Base-by-base conservation (phyloP, 2,888 invertebrate genomes). In the Creontiades dilutus region DNA sequence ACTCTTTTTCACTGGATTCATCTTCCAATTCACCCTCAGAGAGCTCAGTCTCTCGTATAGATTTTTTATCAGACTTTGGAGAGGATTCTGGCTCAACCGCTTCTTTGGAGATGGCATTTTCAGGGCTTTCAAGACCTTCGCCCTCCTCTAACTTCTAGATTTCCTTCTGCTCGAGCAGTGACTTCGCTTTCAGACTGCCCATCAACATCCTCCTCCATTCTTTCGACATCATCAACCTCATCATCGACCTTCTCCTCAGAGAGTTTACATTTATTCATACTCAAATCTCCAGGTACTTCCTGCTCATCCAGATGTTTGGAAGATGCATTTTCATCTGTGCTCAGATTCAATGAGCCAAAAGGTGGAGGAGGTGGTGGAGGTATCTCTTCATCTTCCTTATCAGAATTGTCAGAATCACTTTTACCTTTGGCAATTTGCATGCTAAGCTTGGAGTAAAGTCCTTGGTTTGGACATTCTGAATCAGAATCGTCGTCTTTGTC, bases 391-490 rank as follows among this genome's bases (percentile, higher is more conserved):
- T 86, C 86, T 37, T 88, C 88, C 14, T 37, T 37, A 37, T 85
- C 85, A 12, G 80, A 80, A 55, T 57, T 81, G 7, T 90, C 89
- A 48, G 89, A 86, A 28, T 90, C 90, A 82, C 93, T 94, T 0
- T 94, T 94, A 82, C 94, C 94, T 92, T 95, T 94, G 0, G 96
- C 96, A 86, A 96, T 95, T 92, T 96, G 96, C 92, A 97, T 96
- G 90, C 97, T 97, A 92, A 96, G 95, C 12, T 96, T 96, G 0
- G 97, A 97, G 93, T 97, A 97, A 91, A 97, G 96, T 14, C 96
- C 96, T 93, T 97, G 97, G 93, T 97, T 97, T 5, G 97, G 97
- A 93, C 97, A 97, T 91, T 95, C 94, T 0, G 94, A 94, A 28
- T 28, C 61, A 90, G 94, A 94, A 89, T 95, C 95, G 23, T 89